Evolutionary conservation across 2,113 vertebrate species (phyloP), one percentile per base, ranked within the genome.

Genomic region (Oncorhynchus tshawytscha): DNA sequence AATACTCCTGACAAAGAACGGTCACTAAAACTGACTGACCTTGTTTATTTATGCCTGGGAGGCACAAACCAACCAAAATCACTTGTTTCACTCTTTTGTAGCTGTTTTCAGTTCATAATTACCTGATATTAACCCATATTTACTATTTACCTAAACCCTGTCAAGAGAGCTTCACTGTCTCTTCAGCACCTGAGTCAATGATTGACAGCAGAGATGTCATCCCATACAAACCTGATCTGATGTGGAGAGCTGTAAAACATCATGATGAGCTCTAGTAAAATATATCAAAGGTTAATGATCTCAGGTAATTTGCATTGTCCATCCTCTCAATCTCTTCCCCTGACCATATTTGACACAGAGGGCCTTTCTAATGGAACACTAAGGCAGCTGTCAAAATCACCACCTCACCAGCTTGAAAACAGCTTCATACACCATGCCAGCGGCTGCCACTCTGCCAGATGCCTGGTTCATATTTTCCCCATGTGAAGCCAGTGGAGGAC

Each of bases 381-480:
- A 65, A 16, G 57, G 83, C 82, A 70, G 78, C 1, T 62, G 20
- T 22, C 8, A 22, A 6, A 75, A 73, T 64, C 0, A 20, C 31
- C 25, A 74, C 60, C 25, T 67, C 51, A 69, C 31, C 62, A 67
- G 72, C 72, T 16, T 64, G 65, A 22, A 81, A 22, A 51, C 62
- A 76, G 60, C 70, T 62, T 62, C 59, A 51, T 75, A 27, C 16
- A 70, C 59, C 76, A 75, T 68, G 78, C 77, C 82, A 82, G 71
- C 22, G 27, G 73, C 75, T 73, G 71, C 39, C 77, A 76, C 72
- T 64, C 78, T 83, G 81, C 71, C 64, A 64, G 34, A 12, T n/a
- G 27, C 74, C 66, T 75, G 51, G 49, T 84, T 86, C 75, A 83
- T 72, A 81, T 83, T 87, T 83, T 84, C 76, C 77, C 12, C 16